Evolutionary conservation across 2,888 invertebrate species (phyloP).

Genomic region (Lasioglossum pauxillum): DNA sequence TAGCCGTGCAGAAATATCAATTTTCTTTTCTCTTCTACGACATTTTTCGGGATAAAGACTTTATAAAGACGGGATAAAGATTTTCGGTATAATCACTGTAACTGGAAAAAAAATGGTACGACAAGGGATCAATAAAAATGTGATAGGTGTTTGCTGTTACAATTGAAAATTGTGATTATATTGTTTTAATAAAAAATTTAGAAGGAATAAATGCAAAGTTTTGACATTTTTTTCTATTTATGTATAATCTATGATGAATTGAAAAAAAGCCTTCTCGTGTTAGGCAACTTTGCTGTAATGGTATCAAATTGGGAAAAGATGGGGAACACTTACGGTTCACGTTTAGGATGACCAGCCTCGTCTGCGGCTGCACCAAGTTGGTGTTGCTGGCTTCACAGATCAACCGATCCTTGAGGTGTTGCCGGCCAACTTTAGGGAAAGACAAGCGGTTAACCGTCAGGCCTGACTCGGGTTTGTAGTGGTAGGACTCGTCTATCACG

Average conservation of each 20-base stretch:
- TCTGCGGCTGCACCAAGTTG: slow-evolving; percentile 91
- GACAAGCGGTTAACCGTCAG: slow-evolving; percentile 92
- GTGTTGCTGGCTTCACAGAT: slow-evolving; percentile 96
- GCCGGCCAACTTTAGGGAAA: slow-evolving; percentile 92
- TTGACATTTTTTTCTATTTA: too few species aligned
- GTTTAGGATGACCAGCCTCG: slow-evolving; percentile 92
- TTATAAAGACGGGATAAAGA: too few species aligned
- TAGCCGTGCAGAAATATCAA: too few species aligned
- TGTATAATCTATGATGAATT: too few species aligned
- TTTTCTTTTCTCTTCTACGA: too few species aligned
- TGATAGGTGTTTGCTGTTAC: not conserved
- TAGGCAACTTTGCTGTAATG: too few species aligned
- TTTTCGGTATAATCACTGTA: too few species aligned
- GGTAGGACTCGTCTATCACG: slow-evolving; percentile 93
- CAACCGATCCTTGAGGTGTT: slow-evolving; percentile 93
- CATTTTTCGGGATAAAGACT: too few species aligned
- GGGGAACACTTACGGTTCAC: slow-evolving; percentile 91
- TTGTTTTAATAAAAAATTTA: too few species aligned
- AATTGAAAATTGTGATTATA: not conserved
- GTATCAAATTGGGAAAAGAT: not conserved
- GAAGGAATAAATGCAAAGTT: too few species aligned
- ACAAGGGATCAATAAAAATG: not conserved
- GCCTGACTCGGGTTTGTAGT: slow-evolving; percentile 88
- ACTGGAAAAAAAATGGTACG: too few species aligned
- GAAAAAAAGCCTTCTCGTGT: too few species aligned